These are phyloP conservation scores for Pseudobourletiella spinata DNA, from an alignment of 1,140 invertebrate species.

Conservation along the genomic window DNA sequence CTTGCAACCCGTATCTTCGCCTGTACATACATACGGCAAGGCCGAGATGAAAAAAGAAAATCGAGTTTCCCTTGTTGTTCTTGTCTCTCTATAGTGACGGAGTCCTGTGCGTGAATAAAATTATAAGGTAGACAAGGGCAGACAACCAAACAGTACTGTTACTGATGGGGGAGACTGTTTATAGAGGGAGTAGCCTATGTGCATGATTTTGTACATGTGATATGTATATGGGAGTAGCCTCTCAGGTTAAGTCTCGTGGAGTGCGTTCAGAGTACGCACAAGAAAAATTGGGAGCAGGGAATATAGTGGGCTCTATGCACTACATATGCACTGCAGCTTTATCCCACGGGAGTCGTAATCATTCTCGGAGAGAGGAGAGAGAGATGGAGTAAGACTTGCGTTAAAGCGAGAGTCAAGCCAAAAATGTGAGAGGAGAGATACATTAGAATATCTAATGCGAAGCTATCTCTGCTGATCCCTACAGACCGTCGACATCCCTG, in stretches of 20 bases:
- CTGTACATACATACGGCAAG: too few species aligned
- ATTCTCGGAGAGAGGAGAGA: conserved; percentile 16
- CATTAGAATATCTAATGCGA: background rate
- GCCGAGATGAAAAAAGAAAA: background rate
- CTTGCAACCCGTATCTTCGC: too few species aligned
- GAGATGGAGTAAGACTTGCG: background rate
- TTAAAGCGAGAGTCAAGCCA: too few species aligned
- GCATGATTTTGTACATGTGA: too few species aligned
- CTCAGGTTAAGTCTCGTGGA: background rate
- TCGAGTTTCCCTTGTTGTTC: background rate
- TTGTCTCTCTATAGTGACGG: background rate
- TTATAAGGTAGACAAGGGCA: background rate
- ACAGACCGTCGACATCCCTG: background rate
- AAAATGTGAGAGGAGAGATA: too few species aligned
- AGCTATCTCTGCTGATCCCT: background rate
- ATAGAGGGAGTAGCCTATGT: background rate
- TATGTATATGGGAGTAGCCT: too few species aligned
- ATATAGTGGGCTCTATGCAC: background rate
- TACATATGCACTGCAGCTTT: background rate
- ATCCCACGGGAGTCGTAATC: conserved; percentile 24
- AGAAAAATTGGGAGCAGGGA: background rate
- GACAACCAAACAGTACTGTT: background rate
- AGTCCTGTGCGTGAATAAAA: background rate
- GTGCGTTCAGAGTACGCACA: background rate
- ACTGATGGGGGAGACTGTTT: background rate